Percentiles rank a stretch among this genome's conserved stretches.
Conservation (phyloP, 2,113 vertebrate genomes). For the Perognathus longimembris region DNA sequence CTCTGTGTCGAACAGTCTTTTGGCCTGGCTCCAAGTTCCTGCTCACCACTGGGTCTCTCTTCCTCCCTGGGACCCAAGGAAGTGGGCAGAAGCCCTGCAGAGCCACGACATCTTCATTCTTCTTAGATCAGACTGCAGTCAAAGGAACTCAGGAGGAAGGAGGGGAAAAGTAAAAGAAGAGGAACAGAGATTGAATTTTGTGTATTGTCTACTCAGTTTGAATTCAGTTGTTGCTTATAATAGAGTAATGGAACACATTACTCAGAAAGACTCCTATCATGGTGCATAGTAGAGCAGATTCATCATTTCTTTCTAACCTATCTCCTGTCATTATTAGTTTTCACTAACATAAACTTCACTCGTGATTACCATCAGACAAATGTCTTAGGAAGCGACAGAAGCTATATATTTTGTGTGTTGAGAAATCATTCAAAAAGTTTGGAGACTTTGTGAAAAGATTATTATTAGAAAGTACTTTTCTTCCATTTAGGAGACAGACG, state of each 20-base stretch:
- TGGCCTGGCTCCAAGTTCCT: neutral
- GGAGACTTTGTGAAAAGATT: neutral
- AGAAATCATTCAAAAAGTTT: neutral
- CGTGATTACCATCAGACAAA: neutral
- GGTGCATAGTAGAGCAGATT: neutral
- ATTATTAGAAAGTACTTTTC: neutral
- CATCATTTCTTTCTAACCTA: neutral
- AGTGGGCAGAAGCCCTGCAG: neutral
- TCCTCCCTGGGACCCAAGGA: too few species aligned
- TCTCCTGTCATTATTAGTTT: neutral
- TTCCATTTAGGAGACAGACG: neutral
- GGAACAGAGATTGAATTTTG: neutral
- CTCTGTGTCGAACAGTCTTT: neutral
- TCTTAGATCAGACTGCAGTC: neutral
- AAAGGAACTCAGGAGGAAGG: neutral
- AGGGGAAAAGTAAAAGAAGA: neutral
- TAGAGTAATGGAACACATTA: neutral
- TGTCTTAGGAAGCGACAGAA: neutral
- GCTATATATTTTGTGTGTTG: neutral
- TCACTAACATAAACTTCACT: neutral
- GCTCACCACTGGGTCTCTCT: neutral
- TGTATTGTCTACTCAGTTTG: neutral
- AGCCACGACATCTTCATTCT: neutral
- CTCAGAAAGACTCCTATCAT: neutral
- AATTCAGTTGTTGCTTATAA: neutral